These are phyloP conservation scores for Tetragonula carbonaria DNA, from an alignment of 2,888 invertebrate species.

Conservation along the genomic window DNA sequence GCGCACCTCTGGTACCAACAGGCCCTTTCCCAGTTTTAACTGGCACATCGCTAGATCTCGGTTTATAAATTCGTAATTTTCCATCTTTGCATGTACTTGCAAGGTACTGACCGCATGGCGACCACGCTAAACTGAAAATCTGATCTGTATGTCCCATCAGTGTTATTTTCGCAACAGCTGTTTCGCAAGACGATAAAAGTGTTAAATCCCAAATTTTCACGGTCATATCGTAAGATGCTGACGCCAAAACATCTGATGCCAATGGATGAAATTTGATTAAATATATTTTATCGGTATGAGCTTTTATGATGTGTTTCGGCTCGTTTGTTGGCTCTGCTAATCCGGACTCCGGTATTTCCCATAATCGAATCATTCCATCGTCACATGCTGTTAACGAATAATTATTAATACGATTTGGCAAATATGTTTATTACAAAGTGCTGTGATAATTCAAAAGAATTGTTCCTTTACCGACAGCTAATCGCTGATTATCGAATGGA, in stretches of 20 bases:
- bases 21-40: constrained; percentile 92
- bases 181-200: constrained; percentile 79
- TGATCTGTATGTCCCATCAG: constrained; percentile 93
- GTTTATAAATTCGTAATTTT: constrained; percentile 91
- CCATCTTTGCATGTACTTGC: constrained; percentile 97
- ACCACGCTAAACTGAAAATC: constrained; percentile 97
- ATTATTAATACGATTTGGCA: not conserved
- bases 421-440: not conserved
- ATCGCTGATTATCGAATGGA: constrained; percentile 92
- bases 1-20: constrained; percentile 94
- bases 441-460: not conserved
- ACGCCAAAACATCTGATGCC: constrained; percentile 93
- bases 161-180: constrained; percentile 87
- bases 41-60: constrained; percentile 88
- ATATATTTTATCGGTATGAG: constrained; percentile 96
- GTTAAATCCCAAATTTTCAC: constrained; percentile 94
- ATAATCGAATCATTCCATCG: constrained; percentile 92
- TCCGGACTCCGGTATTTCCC: constrained; percentile 90
- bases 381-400: constrained; percentile 89
- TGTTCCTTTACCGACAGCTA: constrained; percentile 88
- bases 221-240: constrained; percentile 95
- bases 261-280: constrained; percentile 96
- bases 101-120: constrained; percentile 93
- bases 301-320: constrained; percentile 88
- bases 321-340: constrained; percentile 92